Percentiles rank a stretch among this genome's conserved stretches.
Conservation (phyloP, 2,888 invertebrate species). For the Kryphioiulus occultus region DNA sequence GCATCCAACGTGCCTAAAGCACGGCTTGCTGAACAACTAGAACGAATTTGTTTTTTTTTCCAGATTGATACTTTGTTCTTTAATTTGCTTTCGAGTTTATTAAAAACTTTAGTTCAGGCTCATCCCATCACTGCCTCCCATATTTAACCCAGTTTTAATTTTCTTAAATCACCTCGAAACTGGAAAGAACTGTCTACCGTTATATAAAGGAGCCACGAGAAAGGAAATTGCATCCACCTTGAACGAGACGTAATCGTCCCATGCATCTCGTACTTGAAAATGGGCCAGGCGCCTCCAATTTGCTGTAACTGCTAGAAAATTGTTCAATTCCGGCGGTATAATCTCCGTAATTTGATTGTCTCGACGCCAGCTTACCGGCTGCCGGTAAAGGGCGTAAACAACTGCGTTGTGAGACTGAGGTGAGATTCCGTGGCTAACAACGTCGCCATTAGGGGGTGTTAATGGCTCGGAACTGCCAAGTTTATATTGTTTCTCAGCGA, state of each 20-base stretch:
- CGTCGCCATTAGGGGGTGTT: background rate
- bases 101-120: no score
- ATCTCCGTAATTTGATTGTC: constrained; percentile 1
- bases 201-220: background rate
- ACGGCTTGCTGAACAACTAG: no score
- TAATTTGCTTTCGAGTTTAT: no score
- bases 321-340: background rate
- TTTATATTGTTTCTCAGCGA: background rate
- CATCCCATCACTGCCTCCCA: no score
- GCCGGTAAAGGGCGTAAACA: background rate
- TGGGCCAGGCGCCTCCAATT: background rate
- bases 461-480: background rate
- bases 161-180: no score
- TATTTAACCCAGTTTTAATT: no score
- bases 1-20: no score
- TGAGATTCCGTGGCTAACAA: background rate
- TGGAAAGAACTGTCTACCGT: no score
- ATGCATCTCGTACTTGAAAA: background rate
- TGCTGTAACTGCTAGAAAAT: background rate
- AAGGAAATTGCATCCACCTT: background rate
- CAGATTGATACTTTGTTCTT: no score
- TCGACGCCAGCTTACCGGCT: background rate
- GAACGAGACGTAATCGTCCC: background rate
- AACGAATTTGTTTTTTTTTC: no score
- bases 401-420: background rate